Evolutionary conservation across 2,888 invertebrate species (phyloP).

Genomic region (Latrodectus hesperus): DNA sequence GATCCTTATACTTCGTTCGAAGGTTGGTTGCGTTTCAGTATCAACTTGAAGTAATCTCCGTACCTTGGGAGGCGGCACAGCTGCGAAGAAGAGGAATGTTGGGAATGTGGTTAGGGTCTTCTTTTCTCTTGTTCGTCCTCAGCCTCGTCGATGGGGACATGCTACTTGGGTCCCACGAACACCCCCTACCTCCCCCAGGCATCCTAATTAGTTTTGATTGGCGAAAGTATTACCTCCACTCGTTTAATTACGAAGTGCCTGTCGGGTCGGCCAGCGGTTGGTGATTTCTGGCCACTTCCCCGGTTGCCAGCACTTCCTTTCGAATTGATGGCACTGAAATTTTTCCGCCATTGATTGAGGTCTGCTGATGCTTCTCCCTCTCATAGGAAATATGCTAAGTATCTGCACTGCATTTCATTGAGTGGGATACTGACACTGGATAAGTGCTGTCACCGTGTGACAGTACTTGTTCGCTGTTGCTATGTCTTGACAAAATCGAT

Average conservation of each 20-base stretch:
- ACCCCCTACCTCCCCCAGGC: neutral
- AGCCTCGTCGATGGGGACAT: slow-evolving; percentile 9
- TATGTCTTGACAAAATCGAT: too few species aligned
- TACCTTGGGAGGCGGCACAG: slow-evolving; percentile 41
- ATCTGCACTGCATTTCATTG: too few species aligned
- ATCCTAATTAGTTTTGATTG: slow-evolving; percentile 1
- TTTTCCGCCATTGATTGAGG: too few species aligned
- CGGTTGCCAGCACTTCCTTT: too few species aligned
- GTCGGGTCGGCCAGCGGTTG: neutral
- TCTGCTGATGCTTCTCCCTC: too few species aligned
- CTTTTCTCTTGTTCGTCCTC: slow-evolving; percentile 7
- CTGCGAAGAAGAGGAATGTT: slow-evolving; percentile 48
- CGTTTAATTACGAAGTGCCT: neutral
- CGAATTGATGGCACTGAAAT: too few species aligned
- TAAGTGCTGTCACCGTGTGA: too few species aligned
- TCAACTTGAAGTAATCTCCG: slow-evolving; percentile 27
- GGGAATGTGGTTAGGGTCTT: slow-evolving; percentile 31
- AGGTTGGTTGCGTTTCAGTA: neutral
- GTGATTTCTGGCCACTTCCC: neutral
- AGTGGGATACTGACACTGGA: too few species aligned
- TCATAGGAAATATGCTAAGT: too few species aligned
- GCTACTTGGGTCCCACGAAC: neutral
- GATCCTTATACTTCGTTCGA: slow-evolving; percentile 29
- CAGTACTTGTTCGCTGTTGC: too few species aligned
- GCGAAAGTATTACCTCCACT: slow-evolving; percentile 4